Evolutionary conservation across 2,113 vertebrate species (phyloP).

Genomic region (Hemiprocne comata): DNA sequence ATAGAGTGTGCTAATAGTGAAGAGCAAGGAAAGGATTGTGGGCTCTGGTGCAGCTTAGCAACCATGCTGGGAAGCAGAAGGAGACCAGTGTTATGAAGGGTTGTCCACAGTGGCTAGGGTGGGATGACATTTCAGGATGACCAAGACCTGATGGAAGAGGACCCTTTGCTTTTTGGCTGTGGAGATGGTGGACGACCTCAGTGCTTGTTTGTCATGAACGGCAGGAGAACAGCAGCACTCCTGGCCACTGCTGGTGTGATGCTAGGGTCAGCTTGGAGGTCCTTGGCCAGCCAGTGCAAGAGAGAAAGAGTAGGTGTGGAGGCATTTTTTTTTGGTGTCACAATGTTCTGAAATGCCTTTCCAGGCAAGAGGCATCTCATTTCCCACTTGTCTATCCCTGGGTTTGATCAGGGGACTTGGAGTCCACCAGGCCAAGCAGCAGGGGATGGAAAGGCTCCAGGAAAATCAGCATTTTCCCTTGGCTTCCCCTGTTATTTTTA

Average conservation of each 20-base stretch:
- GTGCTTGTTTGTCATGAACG: background rate
- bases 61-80: background rate
- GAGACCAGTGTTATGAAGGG: background rate
- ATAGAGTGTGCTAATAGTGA: background rate
- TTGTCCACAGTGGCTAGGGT: background rate
- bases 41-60: background rate
- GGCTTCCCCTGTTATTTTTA: background rate
- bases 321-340: accelerated
- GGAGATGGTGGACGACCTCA: background rate
- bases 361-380: background rate
- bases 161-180: background rate
- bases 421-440: background rate
- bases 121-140: background rate
- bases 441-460: background rate
- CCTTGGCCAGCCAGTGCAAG: background rate
- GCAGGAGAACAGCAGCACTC: background rate
- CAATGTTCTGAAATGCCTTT: background rate
- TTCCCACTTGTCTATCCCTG: background rate
- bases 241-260: background rate
- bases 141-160: background rate
- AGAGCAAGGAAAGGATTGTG: background rate
- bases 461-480: conserved; percentile 32
- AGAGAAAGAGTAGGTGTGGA: background rate
- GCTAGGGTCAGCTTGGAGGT: background rate
- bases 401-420: background rate